phyloP scores from a whole-genome alignment of 2,797 vertebrate species.

The Acanthurus tractus region DNA sequence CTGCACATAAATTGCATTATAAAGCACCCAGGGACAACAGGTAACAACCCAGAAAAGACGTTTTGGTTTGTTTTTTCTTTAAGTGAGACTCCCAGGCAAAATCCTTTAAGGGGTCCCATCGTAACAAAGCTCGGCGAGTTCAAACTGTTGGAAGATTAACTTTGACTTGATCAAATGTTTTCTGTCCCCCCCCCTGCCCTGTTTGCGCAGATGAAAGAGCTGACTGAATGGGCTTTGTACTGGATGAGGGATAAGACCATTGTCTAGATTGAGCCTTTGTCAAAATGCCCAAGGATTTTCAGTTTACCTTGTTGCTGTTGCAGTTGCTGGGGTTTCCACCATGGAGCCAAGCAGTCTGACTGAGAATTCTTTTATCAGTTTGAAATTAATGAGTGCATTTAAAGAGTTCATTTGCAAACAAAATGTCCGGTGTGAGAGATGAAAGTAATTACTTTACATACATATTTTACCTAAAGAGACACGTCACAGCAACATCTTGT shows the following conservation, averaged over 20 bases:
- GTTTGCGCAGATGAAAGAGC: constrained; percentile 73
- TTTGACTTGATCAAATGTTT: constrained; percentile 71
- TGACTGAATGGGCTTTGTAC: constrained; percentile 68
- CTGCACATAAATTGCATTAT: constrained; percentile 4
- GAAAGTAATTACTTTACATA: not conserved
- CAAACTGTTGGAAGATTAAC: constrained; percentile 69
- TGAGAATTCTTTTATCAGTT: constrained; percentile 9
- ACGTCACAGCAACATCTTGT: not conserved
- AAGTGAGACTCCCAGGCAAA: not conserved
- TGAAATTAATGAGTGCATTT: constrained; percentile 10
- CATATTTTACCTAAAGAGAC: not conserved
- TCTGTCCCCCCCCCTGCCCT: constrained; percentile 48
- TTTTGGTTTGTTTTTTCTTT: not conserved
- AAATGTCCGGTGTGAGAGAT: not conserved
- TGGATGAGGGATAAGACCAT: constrained; percentile 67
- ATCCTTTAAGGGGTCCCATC: constrained; percentile 18
- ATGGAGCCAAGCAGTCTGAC: constrained; percentile 35
- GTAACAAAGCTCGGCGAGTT: constrained; percentile 48
- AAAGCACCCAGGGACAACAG: not conserved
- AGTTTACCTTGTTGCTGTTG: constrained; percentile 52
- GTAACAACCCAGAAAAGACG: not conserved
- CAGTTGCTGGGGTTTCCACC: constrained; percentile 35
- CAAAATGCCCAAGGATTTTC: constrained; percentile 41
- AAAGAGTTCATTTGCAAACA: constrained; percentile 12
- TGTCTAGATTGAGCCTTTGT: constrained; percentile 65